Evolutionary conservation across 2,888 invertebrate species (phyloP).

Genomic region (Apamea epomidion): DNA sequence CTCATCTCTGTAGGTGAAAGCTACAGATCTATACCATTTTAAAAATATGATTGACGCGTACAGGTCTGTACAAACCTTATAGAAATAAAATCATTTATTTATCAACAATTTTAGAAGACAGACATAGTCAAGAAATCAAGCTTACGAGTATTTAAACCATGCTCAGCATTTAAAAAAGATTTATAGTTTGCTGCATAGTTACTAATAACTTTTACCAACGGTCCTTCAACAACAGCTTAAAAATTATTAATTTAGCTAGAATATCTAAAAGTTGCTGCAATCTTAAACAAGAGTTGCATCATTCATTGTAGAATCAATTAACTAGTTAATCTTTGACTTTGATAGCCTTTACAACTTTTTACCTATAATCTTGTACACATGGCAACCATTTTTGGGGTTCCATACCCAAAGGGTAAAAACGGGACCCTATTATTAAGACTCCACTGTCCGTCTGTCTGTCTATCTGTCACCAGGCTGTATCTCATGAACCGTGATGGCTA

Average conservation of each 20-base stretch:
- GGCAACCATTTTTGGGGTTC: neutral
- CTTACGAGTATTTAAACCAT: neutral
- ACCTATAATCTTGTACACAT: constrained; percentile 20
- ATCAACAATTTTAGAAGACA: too few relatives aligned
- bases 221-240: neutral
- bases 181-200: neutral
- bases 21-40: too few relatives aligned
- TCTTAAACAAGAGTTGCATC: constrained; percentile 42
- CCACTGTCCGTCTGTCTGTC: too few relatives aligned
- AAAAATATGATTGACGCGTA: too few relatives aligned
- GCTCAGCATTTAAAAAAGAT: neutral
- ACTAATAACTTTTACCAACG: neutral
- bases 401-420: too few relatives aligned
- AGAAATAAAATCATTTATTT: too few relatives aligned
- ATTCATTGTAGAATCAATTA: constrained; percentile 18
- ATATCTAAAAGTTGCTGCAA: constrained; percentile 20
- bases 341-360: constrained; percentile 35
- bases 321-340: constrained; percentile 29
- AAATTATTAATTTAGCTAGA: neutral
- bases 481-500: too few relatives aligned
- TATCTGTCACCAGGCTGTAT: too few relatives aligned
- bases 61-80: too few relatives aligned
- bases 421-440: too few relatives aligned
- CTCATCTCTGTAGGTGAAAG: too few relatives aligned
- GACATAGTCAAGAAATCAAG: neutral